A percentile compares a stretch with the other conserved stretches of the same genome.
Conservation (phyloP, 2,113 vertebrate species). For the Microcebus lehilahytsara region DNA sequence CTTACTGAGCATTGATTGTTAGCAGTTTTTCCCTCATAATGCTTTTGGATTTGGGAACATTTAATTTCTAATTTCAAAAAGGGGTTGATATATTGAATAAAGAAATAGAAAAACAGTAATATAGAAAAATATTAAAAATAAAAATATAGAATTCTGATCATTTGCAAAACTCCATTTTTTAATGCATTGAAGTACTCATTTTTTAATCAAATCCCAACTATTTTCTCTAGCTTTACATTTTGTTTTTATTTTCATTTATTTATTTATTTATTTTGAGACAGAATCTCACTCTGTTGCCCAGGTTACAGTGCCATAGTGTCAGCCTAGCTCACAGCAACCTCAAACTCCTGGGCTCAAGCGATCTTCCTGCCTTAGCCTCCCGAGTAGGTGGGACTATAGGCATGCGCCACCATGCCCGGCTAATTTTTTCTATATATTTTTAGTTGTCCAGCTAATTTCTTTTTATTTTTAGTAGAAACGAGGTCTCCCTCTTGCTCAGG, state of each 20-base stretch:
- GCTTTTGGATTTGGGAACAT: background rate
- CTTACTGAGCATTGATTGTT: background rate
- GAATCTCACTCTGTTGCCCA: no score
- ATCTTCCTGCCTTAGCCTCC: no score
- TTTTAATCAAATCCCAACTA: background rate
- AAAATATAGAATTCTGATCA: background rate
- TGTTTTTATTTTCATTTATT: background rate
- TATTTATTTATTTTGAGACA: no score
- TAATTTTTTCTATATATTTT: no score
- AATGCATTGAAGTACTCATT: background rate
- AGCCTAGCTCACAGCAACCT: no score
- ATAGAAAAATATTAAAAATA: conserved; percentile 29
- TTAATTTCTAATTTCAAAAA: conserved; percentile 42
- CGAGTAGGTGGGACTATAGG: no score
- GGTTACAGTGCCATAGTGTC: no score
- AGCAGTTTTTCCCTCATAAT: background rate
- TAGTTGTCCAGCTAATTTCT: no score
- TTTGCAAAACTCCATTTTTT: conserved; percentile 6
- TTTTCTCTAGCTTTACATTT: background rate
- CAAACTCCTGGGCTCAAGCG: no score
- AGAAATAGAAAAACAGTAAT: background rate
- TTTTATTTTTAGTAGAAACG: no score
- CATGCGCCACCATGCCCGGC: no score
- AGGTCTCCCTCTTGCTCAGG: no score
- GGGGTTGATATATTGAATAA: background rate